Base-by-base conservation (phyloP, 2,797 vertebrate genomes). In the Tragopan temminckii region DNA sequence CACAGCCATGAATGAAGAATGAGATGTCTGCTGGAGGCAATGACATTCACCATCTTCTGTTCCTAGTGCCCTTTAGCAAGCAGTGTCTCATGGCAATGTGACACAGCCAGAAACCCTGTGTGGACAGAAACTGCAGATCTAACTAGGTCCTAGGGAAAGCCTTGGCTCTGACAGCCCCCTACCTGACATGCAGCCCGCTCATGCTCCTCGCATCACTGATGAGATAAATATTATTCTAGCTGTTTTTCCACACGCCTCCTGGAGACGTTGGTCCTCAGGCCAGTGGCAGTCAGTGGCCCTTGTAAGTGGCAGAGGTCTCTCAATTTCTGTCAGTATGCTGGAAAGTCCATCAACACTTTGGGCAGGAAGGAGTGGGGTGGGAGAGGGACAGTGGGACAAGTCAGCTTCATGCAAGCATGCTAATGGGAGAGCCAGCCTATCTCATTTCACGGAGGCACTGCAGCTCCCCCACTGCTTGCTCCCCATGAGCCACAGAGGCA, bases 181-280 rank as follows among this genome's bases (percentile, higher is more conserved):
- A 36, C 52, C 69, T 80, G 92, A 94, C 19, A 25, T 77, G 50
- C 74, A 82, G 67, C 64, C 78, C 0, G 1, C 62, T 92, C 57
- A 16, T 4, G 4, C 40, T 91, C 17, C 46, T 45, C 48, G 59
- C 63, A 94, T 90, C 63, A 13, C 78, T 68, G 52, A 89, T 69
- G 82, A 91, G 92, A 85, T 82, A 90, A 93, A 92, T 88, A 91
- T 93, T 89, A 83, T 89, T 96, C 84, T 85, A 95, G 68, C 53
- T 88, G 88, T 62, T 90, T 93, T 86, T 55, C 77, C 77, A 79
- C 3, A 5, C 19, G 53, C 45, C 43, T 45, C 36, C 61, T 69
- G 35, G 46, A 61, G 57, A 81, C 75, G 27, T 35, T 36, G 68
- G 63, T 90, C 91, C 62, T 83, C 77, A 64, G 92, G 89, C 59